Percentiles rank a stretch among this genome's conserved stretches.
Evolutionary conservation across 2,888 invertebrate genomes (phyloP).

Genomic region (Chouioia cunea): DNA sequence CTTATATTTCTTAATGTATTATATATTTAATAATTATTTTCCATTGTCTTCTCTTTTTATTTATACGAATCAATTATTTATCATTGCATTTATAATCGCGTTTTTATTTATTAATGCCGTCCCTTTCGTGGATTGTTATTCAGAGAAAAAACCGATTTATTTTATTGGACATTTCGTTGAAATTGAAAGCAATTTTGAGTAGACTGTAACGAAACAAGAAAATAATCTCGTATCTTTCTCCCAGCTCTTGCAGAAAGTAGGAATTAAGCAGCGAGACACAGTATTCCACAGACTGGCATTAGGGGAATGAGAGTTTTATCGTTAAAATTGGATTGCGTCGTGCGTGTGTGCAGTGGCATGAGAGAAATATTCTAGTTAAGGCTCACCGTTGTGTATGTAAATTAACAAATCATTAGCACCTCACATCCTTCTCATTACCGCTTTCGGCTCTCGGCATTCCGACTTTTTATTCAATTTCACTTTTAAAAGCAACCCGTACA

Average conservation of each 20-base stretch:
- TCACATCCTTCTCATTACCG: constrained; percentile 37
- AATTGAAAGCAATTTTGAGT: too few species aligned
- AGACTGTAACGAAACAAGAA: constrained; percentile 8
- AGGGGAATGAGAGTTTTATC: constrained; percentile 61
- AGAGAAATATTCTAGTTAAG: constrained; percentile 53
- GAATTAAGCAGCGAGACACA: constrained; percentile 59
- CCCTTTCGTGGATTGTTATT: constrained; percentile 1
- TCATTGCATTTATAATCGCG: constrained; percentile 11
- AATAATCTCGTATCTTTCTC: constrained; percentile 24
- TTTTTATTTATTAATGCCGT: constrained; percentile 32
- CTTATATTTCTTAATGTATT: constrained; percentile 35
- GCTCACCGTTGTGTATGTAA: constrained; percentile 57
- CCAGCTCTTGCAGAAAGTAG: constrained; percentile 46
- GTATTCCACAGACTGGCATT: constrained; percentile 66
- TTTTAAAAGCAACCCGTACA: constrained; percentile 31
- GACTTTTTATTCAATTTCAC: constrained; percentile 4
- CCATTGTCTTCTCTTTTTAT: constrained; percentile 12
- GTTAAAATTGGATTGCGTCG: constrained; percentile 60
- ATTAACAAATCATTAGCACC: constrained; percentile 53
- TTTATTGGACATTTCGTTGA: background rate
- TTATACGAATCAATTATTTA: constrained; percentile 26
- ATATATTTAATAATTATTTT: constrained; percentile 27
- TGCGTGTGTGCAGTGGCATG: constrained; percentile 66
- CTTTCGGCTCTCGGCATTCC: constrained; percentile 40
- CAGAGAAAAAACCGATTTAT: too few species aligned